These are phyloP conservation scores for Formica aserva DNA, from an alignment of 2,888 invertebrate genomes.

Conservation along the genomic window DNA sequence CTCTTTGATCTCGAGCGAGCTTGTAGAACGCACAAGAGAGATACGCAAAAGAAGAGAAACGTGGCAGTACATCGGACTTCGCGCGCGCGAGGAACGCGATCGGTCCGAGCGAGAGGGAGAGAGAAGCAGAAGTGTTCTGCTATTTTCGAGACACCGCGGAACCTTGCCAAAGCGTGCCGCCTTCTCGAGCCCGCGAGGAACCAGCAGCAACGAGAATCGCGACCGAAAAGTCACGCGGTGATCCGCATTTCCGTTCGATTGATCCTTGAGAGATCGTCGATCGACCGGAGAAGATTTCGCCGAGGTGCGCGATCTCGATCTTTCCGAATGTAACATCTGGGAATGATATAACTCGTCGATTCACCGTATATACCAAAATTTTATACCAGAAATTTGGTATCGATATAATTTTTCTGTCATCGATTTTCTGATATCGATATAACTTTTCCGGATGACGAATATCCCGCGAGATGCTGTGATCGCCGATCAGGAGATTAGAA, in stretches of 20 bases:
- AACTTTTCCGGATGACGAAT: background rate
- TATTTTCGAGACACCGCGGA: conserved; percentile 75
- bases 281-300: background rate
- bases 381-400: background rate
- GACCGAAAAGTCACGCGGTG: too few species aligned
- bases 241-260: too few species aligned
- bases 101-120: conserved; percentile 33
- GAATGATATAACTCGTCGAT: background rate
- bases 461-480: background rate
- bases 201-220: background rate
- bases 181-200: conserved; percentile 47
- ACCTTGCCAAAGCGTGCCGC: conserved; percentile 71
- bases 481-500: background rate
- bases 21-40: conserved; percentile 1
- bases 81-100: conserved; percentile 2
- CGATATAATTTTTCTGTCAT: background rate
- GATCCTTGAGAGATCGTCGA: background rate
- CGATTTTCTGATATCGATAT: background rate
- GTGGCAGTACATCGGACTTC: conserved; percentile 30
- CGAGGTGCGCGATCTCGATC: conserved; percentile 3
- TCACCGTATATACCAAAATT: too few species aligned
- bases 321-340: background rate
- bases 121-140: conserved; percentile 63
- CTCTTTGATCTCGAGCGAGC: background rate
- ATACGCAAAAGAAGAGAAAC: conserved; percentile 41